Base-by-base conservation (phyloP, 2,888 invertebrate genomes). In the Eupithecia exiguata region DNA sequence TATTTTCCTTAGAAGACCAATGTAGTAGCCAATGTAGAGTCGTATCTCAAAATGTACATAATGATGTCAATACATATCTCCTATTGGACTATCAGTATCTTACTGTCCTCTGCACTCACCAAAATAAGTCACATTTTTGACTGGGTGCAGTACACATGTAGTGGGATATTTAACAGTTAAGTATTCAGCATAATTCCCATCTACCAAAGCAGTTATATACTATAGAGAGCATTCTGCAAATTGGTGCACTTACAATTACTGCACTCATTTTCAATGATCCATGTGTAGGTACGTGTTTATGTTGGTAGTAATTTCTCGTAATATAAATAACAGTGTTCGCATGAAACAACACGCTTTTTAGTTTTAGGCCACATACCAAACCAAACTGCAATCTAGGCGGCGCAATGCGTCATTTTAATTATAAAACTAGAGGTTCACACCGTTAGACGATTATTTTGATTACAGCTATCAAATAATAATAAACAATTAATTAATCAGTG, bases 341-440 rank as follows among this genome's bases (percentile, higher is more conserved):
- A 25, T 25, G 12, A 58, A 53, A 25, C 14, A 12, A 10, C 25
- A 58, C 25, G n/a, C n/a, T n/a, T n/a, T n/a, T n/a, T n/a, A n/a
- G n/a, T n/a, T n/a, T n/a, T n/a, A n/a, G n/a, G n/a, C n/a, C n/a
- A n/a, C n/a, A n/a, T n/a, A n/a, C n/a, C n/a, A n/a, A n/a, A n/a
- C n/a, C n/a, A n/a, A 12, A 62, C 62, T 62, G 62, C 35, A 62
- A 16, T 7, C 35, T 62, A 18, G 36, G 65, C 63, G 79, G 74
- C 84, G 84, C 84, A 88, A 81, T 88, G 88, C 86, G 86, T 81
- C 85, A 87, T 82, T 82, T 82, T 72, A n/a, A 30, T 35, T 62
- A 5, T 9, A 2, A 5, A 18, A 9, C 21, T 9, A n/a, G 49
- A 49, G 9, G n/a, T 21, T 53, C n/a, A 53, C 25, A 53, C 25